Evolutionary conservation across 2,113 vertebrate species (phyloP), one percentile per base, ranked within the genome.

Genomic region (Petrocephalus zakoni): DNA sequence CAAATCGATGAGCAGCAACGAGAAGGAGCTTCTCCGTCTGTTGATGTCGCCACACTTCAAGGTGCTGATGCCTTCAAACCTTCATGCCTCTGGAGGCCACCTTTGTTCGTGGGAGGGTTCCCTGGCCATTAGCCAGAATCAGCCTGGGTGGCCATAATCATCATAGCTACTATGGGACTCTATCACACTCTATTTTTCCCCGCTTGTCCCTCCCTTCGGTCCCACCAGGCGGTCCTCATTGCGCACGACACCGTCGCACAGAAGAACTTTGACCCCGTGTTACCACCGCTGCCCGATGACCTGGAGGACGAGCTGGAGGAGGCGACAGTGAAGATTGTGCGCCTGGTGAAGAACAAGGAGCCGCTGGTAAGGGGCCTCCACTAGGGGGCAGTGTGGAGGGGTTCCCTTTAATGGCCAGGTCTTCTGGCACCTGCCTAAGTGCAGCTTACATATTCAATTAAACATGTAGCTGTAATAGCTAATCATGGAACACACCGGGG

Each of bases 301-400:
- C 94, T 97, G 0, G 97, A 97, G 0, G 97, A 98, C 3, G 97
- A 99, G 91, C 95, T 99, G 91, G 97, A 99, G 52, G 98, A 99
- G 90, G 98, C 99, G 91, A 99, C 98, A 0, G 97, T 99, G 93
- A 99, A 99, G 96, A 99, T 99, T 0, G 97, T 99, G 85, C 96
- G 97, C 0, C 94, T 99, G 89, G 98, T 99, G 91, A 99, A 99
- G 93, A 99, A 98, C 93, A 99, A 97, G 93, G 98, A 99, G 88
- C 98, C 98, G 1, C 92, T 99, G 97, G 98, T 99, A 94, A 84
- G 94, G 93, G 64, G 2, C 6, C 72, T 78, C 72, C 72, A 34
- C 29, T 19, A 13, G 46, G 47, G 81, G 61, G 47, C 82, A 25
- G 82, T 51, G 47, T 52, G 46, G 46, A 52, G n/a, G 6, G 19